Evolutionary conservation across 2,113 vertebrate species (phyloP).

Genomic region (Carassius gibelio): DNA sequence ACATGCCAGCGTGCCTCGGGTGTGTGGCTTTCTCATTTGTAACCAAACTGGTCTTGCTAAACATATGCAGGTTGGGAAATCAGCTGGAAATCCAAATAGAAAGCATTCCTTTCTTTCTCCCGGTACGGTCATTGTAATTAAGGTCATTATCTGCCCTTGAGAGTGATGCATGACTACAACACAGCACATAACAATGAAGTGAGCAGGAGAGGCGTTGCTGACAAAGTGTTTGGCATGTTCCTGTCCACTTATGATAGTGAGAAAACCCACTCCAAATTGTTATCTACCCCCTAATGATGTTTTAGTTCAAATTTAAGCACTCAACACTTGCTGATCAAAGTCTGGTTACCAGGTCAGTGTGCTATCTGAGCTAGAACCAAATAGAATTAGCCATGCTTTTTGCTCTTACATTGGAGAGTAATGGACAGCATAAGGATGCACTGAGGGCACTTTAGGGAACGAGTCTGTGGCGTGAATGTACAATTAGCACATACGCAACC

Average conservation of each 20-base stretch:
- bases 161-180: constrained; percentile 50
- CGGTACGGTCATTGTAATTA: constrained; percentile 49
- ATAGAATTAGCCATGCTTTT: constrained; percentile 31
- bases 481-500: constrained; percentile 43
- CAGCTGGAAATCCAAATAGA: constrained; percentile 39
- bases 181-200: constrained; percentile 43
- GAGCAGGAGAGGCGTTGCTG: constrained; percentile 31
- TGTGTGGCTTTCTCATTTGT: constrained; percentile 6
- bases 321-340: constrained; percentile 33
- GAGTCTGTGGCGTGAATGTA: constrained; percentile 19
- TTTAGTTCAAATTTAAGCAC: constrained; percentile 25
- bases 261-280: constrained; percentile 14
- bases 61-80: constrained; percentile 33
- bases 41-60: constrained; percentile 29
- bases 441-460: constrained; percentile 37
- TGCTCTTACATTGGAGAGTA: constrained; percentile 15
- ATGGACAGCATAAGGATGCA: constrained; percentile 40
- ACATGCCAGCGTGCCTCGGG: not conserved
- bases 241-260: constrained; percentile 4
- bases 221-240: constrained; percentile 41
- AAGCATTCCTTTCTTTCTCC: constrained; percentile 28
- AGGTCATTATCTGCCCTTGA: constrained; percentile 59
- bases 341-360: constrained; percentile 26
- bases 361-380: constrained; percentile 29
- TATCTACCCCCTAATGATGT: constrained; percentile 9